Evolutionary conservation across 23 tunicate species (phyloP).

Genomic region (Aplidium turbinatum): DNA sequence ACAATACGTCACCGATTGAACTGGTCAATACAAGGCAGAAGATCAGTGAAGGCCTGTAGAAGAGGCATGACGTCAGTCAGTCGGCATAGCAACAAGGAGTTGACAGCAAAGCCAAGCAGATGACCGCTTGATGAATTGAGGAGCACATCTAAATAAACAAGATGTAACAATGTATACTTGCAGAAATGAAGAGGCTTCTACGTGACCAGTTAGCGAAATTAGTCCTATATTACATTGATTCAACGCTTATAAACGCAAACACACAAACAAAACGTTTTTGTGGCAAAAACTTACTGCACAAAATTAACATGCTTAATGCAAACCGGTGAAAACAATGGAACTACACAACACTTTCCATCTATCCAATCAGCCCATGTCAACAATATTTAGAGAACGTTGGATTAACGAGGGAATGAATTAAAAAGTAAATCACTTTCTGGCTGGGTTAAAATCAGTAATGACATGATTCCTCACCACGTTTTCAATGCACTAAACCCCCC

Average conservation of each 20-base stretch:
- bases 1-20: constrained; percentile 78
- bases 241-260: neutral
- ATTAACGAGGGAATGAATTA: too few relatives aligned
- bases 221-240: neutral
- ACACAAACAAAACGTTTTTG: neutral
- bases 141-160: constrained; percentile 19
- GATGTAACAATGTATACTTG: neutral
- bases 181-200: neutral
- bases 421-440: too few relatives aligned
- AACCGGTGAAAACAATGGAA: too few relatives aligned
- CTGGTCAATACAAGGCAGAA: constrained; percentile 48
- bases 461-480: too few relatives aligned
- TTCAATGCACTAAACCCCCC: too few relatives aligned
- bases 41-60: constrained; percentile 32
- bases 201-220: neutral
- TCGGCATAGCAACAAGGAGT: constrained; percentile 44
- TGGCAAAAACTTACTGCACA: too few relatives aligned
- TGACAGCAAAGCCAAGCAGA: constrained; percentile 36
- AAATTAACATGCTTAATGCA: too few relatives aligned
- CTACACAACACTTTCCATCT: too few relatives aligned
- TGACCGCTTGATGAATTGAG: constrained; percentile 44
- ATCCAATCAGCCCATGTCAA: too few relatives aligned
- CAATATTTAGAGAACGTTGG: too few relatives aligned
- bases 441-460: too few relatives aligned
- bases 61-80: constrained; percentile 36